phyloP scores from a whole-genome alignment of 2,797 vertebrate species.

The Thalassophryne amazonica region DNA sequence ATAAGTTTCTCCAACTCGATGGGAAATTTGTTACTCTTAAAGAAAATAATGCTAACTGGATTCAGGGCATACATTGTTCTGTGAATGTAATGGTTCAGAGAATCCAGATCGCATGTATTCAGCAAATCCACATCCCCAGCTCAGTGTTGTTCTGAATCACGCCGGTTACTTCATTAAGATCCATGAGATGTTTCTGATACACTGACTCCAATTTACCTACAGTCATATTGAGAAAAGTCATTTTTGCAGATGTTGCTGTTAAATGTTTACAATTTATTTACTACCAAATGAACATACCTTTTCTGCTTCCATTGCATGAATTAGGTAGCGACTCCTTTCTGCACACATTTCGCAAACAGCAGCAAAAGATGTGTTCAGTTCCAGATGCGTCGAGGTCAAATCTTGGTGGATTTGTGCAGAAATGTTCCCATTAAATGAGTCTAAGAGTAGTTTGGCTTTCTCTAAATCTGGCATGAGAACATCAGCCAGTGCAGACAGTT shows the following conservation, averaged over 20 bases:
- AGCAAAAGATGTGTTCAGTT: conserved; percentile 74
- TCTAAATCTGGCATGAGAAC: conserved; percentile 82
- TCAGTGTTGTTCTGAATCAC: conserved; percentile 74
- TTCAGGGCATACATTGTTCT: conserved; percentile 76
- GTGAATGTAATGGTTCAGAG: conserved; percentile 75
- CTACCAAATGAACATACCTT: conserved; percentile 73
- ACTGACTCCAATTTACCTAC: conserved; percentile 81
- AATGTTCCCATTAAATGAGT: conserved; percentile 70
- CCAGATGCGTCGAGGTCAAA: conserved; percentile 72
- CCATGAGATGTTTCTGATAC: conserved; percentile 79
- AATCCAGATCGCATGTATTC: conserved; percentile 64
- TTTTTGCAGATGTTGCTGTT: not conserved
- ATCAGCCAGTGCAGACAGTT: conserved; percentile 79
- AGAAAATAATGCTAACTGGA: not conserved
- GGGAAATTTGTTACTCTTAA: not conserved
- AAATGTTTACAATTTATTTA: not conserved
- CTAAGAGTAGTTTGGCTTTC: conserved; percentile 81
- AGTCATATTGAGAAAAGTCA: conserved; percentile 44
- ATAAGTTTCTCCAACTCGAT: not conserved
- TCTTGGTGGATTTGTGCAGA: conserved; percentile 80
- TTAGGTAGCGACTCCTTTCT: conserved; percentile 73
- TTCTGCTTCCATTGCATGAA: conserved; percentile 75
- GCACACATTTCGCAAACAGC: conserved; percentile 79
- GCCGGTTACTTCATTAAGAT: conserved; percentile 76
- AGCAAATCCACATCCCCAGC: conserved; percentile 57